Conservation (phyloP, 2,113 vertebrate genomes). For the Silurus asotus region DNA sequence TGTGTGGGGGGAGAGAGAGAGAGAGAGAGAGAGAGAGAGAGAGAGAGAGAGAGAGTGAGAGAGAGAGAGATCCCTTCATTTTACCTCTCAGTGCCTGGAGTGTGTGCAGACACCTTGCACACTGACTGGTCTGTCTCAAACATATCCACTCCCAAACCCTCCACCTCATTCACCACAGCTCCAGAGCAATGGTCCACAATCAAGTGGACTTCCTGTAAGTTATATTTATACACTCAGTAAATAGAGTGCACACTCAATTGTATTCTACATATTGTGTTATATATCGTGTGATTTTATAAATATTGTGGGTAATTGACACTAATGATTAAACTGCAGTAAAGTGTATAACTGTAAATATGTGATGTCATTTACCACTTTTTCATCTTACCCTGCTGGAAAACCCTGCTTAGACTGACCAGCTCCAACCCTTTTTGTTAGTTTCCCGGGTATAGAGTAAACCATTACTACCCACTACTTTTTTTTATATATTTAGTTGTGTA, state of each 20-base stretch:
- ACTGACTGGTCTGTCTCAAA: constrained; percentile 68
- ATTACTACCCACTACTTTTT: background rate
- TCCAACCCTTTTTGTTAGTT: background rate
- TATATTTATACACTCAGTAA: constrained; percentile 39
- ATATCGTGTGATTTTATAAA: background rate
- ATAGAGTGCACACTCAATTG: background rate
- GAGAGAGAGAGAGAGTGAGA: too few relatives aligned
- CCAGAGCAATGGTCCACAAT: constrained; percentile 82
- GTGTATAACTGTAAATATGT: background rate
- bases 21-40: too few relatives aligned
- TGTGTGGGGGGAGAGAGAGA: too few relatives aligned
- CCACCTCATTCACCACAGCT: constrained; percentile 61
- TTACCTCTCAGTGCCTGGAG: constrained; percentile 77
- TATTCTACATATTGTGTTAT: background rate
- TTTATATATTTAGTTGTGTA: background rate
- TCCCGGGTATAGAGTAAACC: background rate
- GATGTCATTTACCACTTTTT: background rate
- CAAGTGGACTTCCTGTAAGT: constrained; percentile 78
- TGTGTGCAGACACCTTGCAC: constrained; percentile 80
- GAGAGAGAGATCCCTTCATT: background rate
- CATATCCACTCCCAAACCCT: constrained; percentile 57
- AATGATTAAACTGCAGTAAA: background rate
- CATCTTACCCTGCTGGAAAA: background rate
- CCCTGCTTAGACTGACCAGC: background rate
- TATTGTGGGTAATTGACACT: background rate